Conservation (phyloP, 2,888 invertebrate genomes). For the Cosmia trapezina region DNA sequence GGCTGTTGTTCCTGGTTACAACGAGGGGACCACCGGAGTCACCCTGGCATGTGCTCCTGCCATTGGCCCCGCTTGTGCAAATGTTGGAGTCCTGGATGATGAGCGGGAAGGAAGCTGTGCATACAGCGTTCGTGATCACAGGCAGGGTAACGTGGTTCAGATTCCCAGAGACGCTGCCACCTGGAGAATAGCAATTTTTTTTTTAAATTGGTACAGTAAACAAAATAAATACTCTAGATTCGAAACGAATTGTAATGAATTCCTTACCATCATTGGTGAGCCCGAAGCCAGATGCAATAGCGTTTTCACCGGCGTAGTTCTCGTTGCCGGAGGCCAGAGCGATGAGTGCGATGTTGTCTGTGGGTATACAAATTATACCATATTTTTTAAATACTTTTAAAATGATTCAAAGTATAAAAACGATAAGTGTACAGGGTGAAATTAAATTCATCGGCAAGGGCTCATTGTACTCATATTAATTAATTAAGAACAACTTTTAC, state of each 20-base stretch:
- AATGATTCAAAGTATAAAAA: not conserved
- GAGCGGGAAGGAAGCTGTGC: conserved; percentile 30
- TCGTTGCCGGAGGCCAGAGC: conserved; percentile 69
- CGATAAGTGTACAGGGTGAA: no score
- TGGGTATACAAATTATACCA: not conserved
- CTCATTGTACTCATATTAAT: no score
- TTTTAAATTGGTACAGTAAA: not conserved
- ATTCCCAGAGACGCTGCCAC: conserved; percentile 5
- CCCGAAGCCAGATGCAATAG: conserved; percentile 80
- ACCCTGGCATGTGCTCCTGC: conserved; percentile 69
- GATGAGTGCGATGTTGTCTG: conserved; percentile 68
- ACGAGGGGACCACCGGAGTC: conserved; percentile 78
- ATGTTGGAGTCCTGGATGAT: conserved; percentile 67
- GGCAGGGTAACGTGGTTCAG: conserved; percentile 37
- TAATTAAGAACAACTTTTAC: no score
- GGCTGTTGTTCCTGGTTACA: conserved; percentile 53
- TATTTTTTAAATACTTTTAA: not conserved
- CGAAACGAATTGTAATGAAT: no score
- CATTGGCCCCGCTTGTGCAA: conserved; percentile 70
- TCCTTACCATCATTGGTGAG: conserved; percentile 48
- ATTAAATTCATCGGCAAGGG: no score
- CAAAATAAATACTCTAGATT: not conserved
- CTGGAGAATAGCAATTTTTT: conserved; percentile 1
- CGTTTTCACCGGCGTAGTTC: conserved; percentile 67
- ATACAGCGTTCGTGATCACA: conserved; percentile 40